Percentiles rank a stretch among this genome's conserved stretches.
phyloP scores from a whole-genome alignment of 2,113 vertebrate species.

The Caranx ignobilis region DNA sequence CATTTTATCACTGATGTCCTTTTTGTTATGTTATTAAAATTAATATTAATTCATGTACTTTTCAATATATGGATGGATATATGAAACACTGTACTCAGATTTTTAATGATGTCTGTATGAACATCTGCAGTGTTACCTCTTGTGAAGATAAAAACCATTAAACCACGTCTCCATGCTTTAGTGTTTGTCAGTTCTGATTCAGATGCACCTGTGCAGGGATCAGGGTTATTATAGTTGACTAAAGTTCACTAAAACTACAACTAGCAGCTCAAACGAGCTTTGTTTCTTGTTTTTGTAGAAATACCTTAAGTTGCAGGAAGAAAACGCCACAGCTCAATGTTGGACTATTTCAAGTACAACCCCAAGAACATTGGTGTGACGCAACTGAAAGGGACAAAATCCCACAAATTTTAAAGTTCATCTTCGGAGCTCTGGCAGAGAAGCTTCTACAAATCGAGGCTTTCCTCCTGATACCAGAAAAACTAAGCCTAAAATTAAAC shows the following conservation, averaged over 20 bases:
- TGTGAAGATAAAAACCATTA: conserved; percentile 85
- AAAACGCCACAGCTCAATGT: too few relatives aligned
- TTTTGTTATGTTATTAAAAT: conserved; percentile 85
- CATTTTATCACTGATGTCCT: conserved; percentile 88
- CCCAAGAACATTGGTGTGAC: too few relatives aligned
- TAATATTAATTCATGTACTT: conserved; percentile 89
- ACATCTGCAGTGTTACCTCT: conserved; percentile 86
- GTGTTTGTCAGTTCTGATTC: background rate
- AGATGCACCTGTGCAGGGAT: background rate
- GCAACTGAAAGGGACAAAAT: too few relatives aligned
- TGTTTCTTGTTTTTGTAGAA: background rate
- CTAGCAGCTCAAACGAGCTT: background rate
- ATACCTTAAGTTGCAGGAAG: too few relatives aligned
- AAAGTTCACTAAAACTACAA: too few relatives aligned
- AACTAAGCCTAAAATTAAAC: too few relatives aligned
- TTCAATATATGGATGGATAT: conserved; percentile 86
- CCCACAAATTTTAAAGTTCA: too few relatives aligned
- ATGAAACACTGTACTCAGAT: conserved; percentile 86
- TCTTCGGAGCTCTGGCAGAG: too few relatives aligned
- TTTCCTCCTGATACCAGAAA: too few relatives aligned
- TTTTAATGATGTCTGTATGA: conserved; percentile 87
- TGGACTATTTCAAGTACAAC: too few relatives aligned
- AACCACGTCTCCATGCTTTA: conserved; percentile 38
- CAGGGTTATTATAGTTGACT: too few relatives aligned
- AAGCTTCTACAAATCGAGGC: too few relatives aligned